phyloP scores from a whole-genome alignment of 2,888 invertebrate genomes.

The Eristalinus sepulchralis region DNA sequence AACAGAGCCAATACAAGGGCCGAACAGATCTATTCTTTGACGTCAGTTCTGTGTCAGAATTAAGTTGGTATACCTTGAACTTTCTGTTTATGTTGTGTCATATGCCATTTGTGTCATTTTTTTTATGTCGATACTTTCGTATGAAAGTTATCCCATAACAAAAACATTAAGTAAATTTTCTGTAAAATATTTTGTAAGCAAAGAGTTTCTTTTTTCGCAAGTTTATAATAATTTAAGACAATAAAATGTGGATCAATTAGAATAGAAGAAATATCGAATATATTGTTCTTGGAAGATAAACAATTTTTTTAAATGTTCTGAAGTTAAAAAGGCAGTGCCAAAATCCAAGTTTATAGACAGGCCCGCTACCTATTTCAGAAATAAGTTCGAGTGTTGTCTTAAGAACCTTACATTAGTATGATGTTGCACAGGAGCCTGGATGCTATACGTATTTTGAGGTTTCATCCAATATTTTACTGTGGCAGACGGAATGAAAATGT shows the following conservation, averaged over 20 bases:
- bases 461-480: not conserved
- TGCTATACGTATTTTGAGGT: conserved; percentile 15
- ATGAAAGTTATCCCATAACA: not conserved
- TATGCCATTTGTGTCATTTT: not conserved
- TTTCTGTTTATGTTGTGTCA: conserved; percentile 2
- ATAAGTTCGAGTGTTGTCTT: not conserved
- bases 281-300: not conserved
- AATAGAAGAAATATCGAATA: not conserved
- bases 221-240: not conserved
- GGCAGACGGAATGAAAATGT: conserved; percentile 31
- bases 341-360: not conserved
- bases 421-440: conserved; percentile 37
- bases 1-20: no score
- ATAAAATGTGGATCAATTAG: not conserved
- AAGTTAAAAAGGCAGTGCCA: not conserved
- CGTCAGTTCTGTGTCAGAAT: no score
- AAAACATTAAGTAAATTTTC: not conserved
- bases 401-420: not conserved
- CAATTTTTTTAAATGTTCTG: not conserved
- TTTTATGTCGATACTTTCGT: not conserved
- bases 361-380: not conserved
- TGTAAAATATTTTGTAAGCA: not conserved
- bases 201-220: not conserved
- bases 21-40: no score
- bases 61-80: conserved; percentile 9